phyloP scores from a whole-genome alignment of 2,797 vertebrate genomes.

The Gobio occitaniae region DNA sequence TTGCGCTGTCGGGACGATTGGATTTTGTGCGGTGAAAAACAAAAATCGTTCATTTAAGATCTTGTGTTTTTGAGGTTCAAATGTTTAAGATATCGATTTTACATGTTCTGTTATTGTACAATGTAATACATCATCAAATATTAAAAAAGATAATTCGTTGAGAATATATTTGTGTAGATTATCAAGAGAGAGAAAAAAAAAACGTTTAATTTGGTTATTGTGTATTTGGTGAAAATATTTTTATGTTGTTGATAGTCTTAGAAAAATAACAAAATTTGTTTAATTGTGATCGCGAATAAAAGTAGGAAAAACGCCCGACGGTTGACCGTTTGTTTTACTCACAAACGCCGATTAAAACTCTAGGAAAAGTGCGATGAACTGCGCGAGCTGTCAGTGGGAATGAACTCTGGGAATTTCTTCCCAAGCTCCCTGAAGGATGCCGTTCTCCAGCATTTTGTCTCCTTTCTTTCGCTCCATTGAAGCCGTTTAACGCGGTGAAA shows the following conservation, averaged over 20 bases:
- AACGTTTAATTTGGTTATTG: not conserved
- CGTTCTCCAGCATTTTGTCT: conserved; percentile 56
- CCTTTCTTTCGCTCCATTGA: conserved; percentile 71
- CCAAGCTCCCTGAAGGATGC: conserved; percentile 51
- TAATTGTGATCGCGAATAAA: not conserved
- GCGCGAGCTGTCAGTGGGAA: conserved; percentile 31
- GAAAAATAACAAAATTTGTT: not conserved
- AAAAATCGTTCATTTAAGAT: not conserved
- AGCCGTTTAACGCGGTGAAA: conserved; percentile 65
- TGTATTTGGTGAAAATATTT: too few relatives aligned
- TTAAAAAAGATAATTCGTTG: not conserved
- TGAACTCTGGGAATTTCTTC: conserved; percentile 47
- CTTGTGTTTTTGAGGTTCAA: not conserved
- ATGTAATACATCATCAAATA: not conserved
- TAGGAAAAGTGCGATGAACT: not conserved
- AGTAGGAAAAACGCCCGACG: too few relatives aligned
- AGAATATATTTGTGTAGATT: not conserved
- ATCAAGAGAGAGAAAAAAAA: not conserved
- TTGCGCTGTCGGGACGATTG: not conserved
- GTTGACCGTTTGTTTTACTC: too few relatives aligned
- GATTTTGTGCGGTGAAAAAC: not conserved
- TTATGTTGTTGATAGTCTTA: not conserved
- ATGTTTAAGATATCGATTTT: not conserved
- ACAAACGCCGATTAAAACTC: not conserved
- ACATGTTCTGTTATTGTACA: too few relatives aligned